These are phyloP conservation scores for Cisticola juncidis DNA, from an alignment of 2,113 vertebrate genomes.

Conservation along the genomic window DNA sequence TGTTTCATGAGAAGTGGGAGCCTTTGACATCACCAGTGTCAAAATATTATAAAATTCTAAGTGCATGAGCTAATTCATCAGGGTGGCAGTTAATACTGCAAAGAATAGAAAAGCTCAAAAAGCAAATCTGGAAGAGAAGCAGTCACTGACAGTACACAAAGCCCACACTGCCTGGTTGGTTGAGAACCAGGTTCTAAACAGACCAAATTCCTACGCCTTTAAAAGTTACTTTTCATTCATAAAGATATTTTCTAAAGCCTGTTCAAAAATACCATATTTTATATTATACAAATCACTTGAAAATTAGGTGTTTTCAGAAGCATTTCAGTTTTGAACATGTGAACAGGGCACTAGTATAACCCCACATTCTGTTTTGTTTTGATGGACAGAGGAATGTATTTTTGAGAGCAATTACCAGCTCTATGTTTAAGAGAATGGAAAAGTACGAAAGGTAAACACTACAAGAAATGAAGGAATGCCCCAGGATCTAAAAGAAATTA, in stretches of 20 bases:
- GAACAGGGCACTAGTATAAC: background rate
- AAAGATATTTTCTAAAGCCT: background rate
- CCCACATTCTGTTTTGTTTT: background rate
- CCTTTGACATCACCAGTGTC: background rate
- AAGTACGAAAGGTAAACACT: background rate
- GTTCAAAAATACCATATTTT: background rate
- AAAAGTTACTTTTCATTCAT: background rate
- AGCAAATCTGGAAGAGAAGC: background rate
- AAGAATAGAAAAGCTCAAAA: background rate
- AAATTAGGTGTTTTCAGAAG: background rate
- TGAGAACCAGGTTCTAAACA: background rate
- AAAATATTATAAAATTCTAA: background rate
- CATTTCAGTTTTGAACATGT: background rate
- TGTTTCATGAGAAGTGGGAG: background rate
- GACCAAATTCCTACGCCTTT: background rate
- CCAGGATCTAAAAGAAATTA: background rate
- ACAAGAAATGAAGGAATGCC: background rate
- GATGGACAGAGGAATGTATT: background rate
- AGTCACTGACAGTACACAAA: accelerated
- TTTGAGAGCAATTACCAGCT: background rate
- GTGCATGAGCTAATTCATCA: background rate
- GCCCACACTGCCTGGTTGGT: accelerated
- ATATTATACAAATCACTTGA: background rate
- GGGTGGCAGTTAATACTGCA: background rate
- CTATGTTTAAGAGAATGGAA: background rate